Conservation (phyloP, 2,888 invertebrate species). For the Hydroisotoma schaefferi region DNA sequence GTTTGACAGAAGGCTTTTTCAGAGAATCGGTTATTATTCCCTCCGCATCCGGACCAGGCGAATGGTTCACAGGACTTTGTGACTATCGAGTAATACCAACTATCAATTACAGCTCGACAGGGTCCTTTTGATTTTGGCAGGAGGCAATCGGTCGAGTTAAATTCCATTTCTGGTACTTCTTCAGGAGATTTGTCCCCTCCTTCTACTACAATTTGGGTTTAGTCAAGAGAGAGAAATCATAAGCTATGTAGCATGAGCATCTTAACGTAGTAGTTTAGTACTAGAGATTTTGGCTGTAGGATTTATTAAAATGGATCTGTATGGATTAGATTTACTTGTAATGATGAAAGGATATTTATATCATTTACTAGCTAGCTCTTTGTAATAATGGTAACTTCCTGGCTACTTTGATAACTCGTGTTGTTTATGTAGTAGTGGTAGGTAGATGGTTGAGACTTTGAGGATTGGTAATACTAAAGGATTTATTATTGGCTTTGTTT, state of each 20-base stretch:
- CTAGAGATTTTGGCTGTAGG: not conserved
- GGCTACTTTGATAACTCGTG: too few species aligned
- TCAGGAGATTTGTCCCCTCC: constrained; percentile 24
- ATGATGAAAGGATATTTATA: not conserved
- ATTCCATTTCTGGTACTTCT: constrained; percentile 35
- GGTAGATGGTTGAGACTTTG: too few species aligned
- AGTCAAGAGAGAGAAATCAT: constrained; percentile 7
- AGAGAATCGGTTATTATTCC: constrained; percentile 46
- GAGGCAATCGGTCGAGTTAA: constrained; percentile 46
- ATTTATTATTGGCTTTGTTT: too few species aligned
- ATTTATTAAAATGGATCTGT: too few species aligned
- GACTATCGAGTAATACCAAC: constrained; percentile 51
- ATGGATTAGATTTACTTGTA: too few species aligned
- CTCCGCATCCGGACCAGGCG: constrained; percentile 51
- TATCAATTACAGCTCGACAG: constrained; percentile 49
- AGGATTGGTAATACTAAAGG: too few species aligned
- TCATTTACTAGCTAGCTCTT: not conserved
- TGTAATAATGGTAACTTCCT: too few species aligned
- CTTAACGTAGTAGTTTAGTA: too few species aligned
- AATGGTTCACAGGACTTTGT: constrained; percentile 52
- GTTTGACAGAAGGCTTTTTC: constrained; percentile 36
- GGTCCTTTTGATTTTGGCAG: constrained; percentile 44
- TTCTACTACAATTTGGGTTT: constrained; percentile 38
- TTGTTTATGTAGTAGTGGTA: too few species aligned
- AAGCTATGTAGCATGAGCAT: too few species aligned